Evolutionary conservation across 2,888 invertebrate species (phyloP), one percentile per base, ranked within the genome.

Genomic region (Norana najaformis): DNA sequence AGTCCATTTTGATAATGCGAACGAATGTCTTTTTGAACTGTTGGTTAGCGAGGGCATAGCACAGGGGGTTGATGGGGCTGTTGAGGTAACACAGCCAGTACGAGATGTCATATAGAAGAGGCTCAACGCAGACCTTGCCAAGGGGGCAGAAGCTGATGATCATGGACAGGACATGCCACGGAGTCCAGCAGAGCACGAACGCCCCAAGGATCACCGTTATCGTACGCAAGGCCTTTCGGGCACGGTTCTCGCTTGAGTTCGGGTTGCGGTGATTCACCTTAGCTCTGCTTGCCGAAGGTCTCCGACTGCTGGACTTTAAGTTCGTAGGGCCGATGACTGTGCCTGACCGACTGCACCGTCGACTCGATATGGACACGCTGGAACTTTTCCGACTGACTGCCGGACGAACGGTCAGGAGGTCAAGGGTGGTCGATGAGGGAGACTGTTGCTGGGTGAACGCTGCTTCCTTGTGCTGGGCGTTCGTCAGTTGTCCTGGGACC

Each of bases 11-110:
- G 88, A 99, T 96, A 93, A 99, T 97, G 94, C 99, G 96, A 92
- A 97, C 98, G 95, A 99, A 99, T 90, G 99, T 98, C 95, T 98
- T 98, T 95, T 99, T 99, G 95, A 99, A 99, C 95, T 99, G 99
- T 94, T 98, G 98, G 95, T 99, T 99, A 92, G 99, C 99, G 93
- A 99, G 96, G 53, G 99, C 99, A 95, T 99, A 99, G 95, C 99
- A 99, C 95, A 99, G 98, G 18, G 99, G 99, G 95, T 99, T 99
- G 95, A 99, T 97, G 83, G 93, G 93, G 36, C 91, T 91, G 91
- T 93, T 93, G 83, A 99, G 97, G 95, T 99, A 99, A 96, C 99
- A 99, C 90, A 99, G 96, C 95, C 94, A 95, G 92, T 95, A 95
- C 3, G 94, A 93, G 90, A 95, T 93, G 91, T 93, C 92, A 91